Base-by-base conservation (phyloP, 2,113 vertebrate genomes). In the Gnathonemus echidnorhynchus region DNA sequence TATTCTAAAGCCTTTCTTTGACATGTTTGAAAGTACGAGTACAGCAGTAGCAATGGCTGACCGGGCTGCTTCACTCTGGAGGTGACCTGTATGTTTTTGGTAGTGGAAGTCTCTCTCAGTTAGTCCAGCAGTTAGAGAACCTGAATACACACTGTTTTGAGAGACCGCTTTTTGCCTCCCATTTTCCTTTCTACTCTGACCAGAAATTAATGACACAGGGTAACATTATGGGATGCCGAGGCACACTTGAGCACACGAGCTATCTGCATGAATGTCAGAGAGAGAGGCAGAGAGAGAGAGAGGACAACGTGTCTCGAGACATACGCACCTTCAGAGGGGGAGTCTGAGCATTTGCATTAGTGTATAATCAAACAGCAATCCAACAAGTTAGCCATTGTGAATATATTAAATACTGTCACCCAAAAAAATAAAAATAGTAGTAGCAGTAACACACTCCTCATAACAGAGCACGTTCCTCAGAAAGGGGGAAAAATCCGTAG, bases 141-240 rank as follows among this genome's bases (percentile, higher is more conserved):
- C 35, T 86, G 39, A 89, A 84, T 27, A 42, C 7, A 6, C n/a
- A 21, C 8, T 45, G 80, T 19, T 85, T 5, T 9, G 39, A 46
- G 83, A 45, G 74, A 42, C 15, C 15, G 17, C 35, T 35, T 80
- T 42, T 53, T 50, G 19, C 19, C 62, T 21, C 21, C 86, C 86
- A 48, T 45, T 88, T 90, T 39, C 42, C 27, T 87, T 86, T 13
- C 45, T 70, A 83, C 85, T 85, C 88, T 66, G 11, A 88, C 88
- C 89, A 93, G 91, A 31, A 91, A 93, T 93, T 95, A 96, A 96
- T 95, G 95, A 96, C 95, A 95, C 93, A 90, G 95, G 96, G 95
- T 95, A 94, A 95, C 95, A 94, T 93, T 62, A 87, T 88, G 93
- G 92, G 93, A 93, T 94, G 91, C 93, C 13, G 77, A 94, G 94